Conservation (phyloP, 1,140 invertebrate species). For the Paracyclopina nana region DNA sequence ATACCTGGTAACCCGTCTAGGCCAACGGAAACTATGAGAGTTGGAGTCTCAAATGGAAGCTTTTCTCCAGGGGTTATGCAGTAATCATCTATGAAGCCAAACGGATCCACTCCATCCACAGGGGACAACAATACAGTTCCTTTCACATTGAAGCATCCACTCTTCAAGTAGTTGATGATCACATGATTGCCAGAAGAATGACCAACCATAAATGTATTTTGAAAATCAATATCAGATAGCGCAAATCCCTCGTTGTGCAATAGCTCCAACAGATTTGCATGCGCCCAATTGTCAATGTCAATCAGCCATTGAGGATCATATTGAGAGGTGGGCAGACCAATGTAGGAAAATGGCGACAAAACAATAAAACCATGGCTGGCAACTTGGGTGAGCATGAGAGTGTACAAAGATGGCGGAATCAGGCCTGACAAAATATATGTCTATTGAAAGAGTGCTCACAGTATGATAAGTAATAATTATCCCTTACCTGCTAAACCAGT, state of each 20-base stretch:
- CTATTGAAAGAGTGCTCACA: no score
- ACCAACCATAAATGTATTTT: not conserved
- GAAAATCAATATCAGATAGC: not conserved
- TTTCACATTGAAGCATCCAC: not conserved
- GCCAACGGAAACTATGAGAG: not conserved
- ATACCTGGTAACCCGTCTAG: not conserved
- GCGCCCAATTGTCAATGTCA: not conserved
- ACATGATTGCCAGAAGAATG: not conserved
- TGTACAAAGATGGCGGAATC: no score
- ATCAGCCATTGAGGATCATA: not conserved
- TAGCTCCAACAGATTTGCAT: not conserved
- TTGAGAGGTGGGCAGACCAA: not conserved
- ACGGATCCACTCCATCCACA: not conserved
- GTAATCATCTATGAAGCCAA: not conserved
- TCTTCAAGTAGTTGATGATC: not conserved
- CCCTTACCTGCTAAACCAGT: no score
- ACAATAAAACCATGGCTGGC: constrained; percentile 1
- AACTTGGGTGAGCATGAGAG: not conserved
- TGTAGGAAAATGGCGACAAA: not conserved
- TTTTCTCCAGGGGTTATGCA: not conserved
- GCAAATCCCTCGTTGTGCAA: not conserved
- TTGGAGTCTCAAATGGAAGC: not conserved
- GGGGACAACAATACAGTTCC: not conserved
- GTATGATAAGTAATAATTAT: no score
- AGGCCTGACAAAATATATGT: no score